phyloP scores from a whole-genome alignment of 1,140 invertebrate species.

The Aphis craccivora region DNA sequence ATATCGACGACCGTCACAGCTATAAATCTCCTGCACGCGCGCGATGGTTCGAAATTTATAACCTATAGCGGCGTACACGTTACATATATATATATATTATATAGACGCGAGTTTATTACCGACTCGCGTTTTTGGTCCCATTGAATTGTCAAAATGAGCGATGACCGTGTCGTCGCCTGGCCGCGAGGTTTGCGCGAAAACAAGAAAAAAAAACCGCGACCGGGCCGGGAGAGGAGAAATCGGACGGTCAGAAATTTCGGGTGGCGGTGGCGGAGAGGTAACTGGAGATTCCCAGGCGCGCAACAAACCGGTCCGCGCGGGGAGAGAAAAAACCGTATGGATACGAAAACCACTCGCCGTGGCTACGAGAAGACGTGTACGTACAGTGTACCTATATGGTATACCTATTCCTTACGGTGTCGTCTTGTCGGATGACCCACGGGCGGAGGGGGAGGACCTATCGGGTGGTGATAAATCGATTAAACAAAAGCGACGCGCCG shows the following conservation, averaged over 20 bases:
- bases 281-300: background rate
- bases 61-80: background rate
- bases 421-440: background rate
- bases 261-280: background rate
- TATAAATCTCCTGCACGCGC: background rate
- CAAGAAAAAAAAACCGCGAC: background rate
- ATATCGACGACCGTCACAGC: background rate
- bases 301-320: slow-evolving; percentile 16
- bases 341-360: background rate
- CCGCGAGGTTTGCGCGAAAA: background rate
- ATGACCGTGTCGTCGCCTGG: background rate
- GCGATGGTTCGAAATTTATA: slow-evolving; percentile 5
- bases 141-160: slow-evolving; percentile 46
- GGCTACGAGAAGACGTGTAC: background rate
- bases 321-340: background rate
- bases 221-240: background rate
- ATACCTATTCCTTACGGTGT: no score
- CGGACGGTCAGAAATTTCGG: background rate
- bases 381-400: no score
- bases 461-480: slow-evolving; percentile 17
- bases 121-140: slow-evolving; percentile 14
- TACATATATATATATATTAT: background rate
- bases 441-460: background rate
- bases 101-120: slow-evolving; percentile 33
- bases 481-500: background rate